Evolutionary conservation across 92 coral and sea anemone species (phyloP).

Genomic region (Heliopora coerulea): DNA sequence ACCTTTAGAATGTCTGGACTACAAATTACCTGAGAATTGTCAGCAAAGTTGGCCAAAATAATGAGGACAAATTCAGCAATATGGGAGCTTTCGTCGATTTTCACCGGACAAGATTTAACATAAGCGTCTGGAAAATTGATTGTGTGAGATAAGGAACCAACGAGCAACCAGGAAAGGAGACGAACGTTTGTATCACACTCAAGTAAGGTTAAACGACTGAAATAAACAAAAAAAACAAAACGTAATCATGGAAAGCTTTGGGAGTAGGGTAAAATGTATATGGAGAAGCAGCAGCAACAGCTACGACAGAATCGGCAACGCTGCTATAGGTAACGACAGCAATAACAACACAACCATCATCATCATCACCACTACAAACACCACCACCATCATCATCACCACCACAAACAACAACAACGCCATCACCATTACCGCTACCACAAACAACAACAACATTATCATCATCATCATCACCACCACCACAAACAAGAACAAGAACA

Average conservation of each 20-base stretch:
- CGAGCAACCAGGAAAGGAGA: conserved; percentile 88
- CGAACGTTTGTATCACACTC: conserved; percentile 94
- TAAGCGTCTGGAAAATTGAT: conserved; percentile 82
- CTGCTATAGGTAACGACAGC: no score
- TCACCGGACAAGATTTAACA: conserved; percentile 84
- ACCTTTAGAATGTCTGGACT: no score
- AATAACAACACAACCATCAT: no score
- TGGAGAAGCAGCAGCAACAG: not conserved
- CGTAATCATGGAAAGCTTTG: no score
- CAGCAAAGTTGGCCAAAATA: conserved; percentile 93
- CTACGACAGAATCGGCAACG: no score
- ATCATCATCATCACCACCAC: no score
- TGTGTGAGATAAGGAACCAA: conserved; percentile 91
- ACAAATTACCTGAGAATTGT: conserved; percentile 58
- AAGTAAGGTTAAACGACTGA: conserved; percentile 44
- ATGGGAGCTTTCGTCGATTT: conserved; percentile 86
- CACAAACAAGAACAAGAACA: no score
- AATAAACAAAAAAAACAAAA: not conserved
- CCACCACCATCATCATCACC: no score
- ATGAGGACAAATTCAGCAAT: conserved; percentile 90
- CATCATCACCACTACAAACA: no score
- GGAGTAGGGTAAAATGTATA: not conserved
- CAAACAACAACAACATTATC: no score
- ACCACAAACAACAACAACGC: no score
- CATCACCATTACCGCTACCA: no score